A percentile compares a stretch with the other conserved stretches of the same genome.
These are phyloP conservation scores for Cetonia aurata DNA, from an alignment of 2,888 invertebrate species.

Conservation along the genomic window DNA sequence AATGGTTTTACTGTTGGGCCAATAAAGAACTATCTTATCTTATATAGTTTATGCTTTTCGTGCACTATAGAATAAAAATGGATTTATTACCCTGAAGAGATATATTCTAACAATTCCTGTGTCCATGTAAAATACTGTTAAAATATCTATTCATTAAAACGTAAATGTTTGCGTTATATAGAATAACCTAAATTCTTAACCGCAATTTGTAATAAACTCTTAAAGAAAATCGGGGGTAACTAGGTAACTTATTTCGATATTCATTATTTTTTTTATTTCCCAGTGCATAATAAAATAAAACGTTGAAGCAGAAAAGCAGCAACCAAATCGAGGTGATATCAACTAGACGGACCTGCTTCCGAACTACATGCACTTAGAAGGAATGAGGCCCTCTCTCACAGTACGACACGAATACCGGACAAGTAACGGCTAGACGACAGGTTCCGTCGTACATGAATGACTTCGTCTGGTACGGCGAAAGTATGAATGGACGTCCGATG, in stretches of 20 bases:
- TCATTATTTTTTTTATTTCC: conserved; percentile 39
- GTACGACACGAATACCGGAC: conserved; percentile 24
- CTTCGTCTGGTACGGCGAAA: conserved; percentile 32
- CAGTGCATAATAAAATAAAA: conserved; percentile 35
- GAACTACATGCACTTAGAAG: conserved; percentile 14
- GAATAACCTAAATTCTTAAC: no score
- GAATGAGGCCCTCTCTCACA: conserved; percentile 13
- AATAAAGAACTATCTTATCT: no score
- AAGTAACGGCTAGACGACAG: conserved; percentile 38
- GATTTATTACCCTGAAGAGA: no score
- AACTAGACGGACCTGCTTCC: conserved; percentile 19
- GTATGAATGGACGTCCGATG: conserved; percentile 36
- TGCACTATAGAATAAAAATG: no score
- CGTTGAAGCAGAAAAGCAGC: neutral
- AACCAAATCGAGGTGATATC: conserved; percentile 22
- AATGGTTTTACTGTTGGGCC: no score
- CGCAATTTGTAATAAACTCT: no score
- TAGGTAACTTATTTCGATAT: conserved; percentile 31
- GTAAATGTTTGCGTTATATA: no score
- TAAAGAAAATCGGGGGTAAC: no score
- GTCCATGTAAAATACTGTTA: no score
- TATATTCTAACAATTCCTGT: no score
- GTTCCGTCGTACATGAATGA: conserved; percentile 40
- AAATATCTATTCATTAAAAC: no score
- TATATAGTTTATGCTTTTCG: no score